Evolutionary conservation across 2,797 vertebrate species (phyloP).

Genomic region (Eptatretus atami): DNA sequence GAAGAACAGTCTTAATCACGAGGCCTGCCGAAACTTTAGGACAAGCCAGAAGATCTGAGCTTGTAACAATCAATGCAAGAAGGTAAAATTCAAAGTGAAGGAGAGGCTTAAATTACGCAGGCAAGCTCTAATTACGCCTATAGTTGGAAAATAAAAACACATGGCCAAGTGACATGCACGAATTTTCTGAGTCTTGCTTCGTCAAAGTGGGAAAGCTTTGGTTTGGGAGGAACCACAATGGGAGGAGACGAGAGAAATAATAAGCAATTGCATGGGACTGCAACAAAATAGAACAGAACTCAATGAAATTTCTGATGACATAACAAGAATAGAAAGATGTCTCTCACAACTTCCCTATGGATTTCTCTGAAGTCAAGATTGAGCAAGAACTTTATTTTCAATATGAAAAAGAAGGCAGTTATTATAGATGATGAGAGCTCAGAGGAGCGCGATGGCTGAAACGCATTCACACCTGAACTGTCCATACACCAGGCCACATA

Average conservation of each 20-base stretch:
- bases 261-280: neutral
- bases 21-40: conserved; percentile 53
- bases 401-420: neutral
- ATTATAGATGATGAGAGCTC: neutral
- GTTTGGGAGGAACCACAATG: neutral
- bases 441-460: too few species aligned
- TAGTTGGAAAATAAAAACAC: too few species aligned
- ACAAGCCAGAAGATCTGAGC: conserved; percentile 46
- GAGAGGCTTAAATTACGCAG: neutral
- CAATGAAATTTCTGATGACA: neutral
- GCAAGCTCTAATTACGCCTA: neutral
- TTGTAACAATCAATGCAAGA: conserved; percentile 38
- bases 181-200: neutral
- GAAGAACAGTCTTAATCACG: conserved; percentile 86
- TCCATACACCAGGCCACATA: neutral
- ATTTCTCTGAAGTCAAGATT: neutral
- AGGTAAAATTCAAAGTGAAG: conserved; percentile 15
- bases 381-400: neutral
- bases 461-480: too few species aligned
- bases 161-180: too few species aligned
- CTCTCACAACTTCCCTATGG: neutral
- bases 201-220: neutral
- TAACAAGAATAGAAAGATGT: neutral
- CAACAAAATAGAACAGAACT: too few species aligned
- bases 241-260: neutral